These are phyloP conservation scores for Sarcophaga peregrina DNA, from an alignment of 1,140 invertebrate genomes.

Conservation along the genomic window DNA sequence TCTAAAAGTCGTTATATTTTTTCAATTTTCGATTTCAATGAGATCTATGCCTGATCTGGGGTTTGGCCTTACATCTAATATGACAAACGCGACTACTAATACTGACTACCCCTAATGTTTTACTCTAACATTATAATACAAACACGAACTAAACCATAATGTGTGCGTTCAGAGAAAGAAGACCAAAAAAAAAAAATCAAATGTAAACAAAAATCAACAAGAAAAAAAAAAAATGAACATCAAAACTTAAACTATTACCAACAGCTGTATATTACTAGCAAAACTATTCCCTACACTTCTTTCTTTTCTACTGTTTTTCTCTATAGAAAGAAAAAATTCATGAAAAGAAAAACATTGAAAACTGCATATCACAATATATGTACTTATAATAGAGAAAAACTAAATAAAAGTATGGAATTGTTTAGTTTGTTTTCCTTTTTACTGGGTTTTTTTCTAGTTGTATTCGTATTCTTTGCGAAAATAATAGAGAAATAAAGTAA, in stretches of 20 bases:
- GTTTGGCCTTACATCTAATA: too few species aligned
- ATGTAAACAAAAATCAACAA: too few species aligned
- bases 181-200: too few species aligned
- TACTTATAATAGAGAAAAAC: not conserved
- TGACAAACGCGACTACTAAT: too few species aligned
- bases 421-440: not conserved
- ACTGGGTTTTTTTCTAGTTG: not conserved
- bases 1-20: too few species aligned
- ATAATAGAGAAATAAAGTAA: not conserved
- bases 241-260: conserved; percentile 23
- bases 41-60: too few species aligned
- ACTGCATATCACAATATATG: conserved; percentile 14
- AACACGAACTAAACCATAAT: not conserved
- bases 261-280: conserved; percentile 8
- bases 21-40: too few species aligned
- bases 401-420: conserved; percentile 1
- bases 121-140: not conserved
- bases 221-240: not conserved
- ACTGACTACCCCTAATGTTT: not conserved
- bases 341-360: conserved; percentile 1
- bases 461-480: not conserved
- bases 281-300: not conserved
- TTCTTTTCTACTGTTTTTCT: too few species aligned
- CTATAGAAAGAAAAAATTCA: too few species aligned
- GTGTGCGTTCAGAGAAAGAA: too few species aligned